Conservation (phyloP, 2,113 vertebrate species). For the Mystacornis crossleyi region DNA sequence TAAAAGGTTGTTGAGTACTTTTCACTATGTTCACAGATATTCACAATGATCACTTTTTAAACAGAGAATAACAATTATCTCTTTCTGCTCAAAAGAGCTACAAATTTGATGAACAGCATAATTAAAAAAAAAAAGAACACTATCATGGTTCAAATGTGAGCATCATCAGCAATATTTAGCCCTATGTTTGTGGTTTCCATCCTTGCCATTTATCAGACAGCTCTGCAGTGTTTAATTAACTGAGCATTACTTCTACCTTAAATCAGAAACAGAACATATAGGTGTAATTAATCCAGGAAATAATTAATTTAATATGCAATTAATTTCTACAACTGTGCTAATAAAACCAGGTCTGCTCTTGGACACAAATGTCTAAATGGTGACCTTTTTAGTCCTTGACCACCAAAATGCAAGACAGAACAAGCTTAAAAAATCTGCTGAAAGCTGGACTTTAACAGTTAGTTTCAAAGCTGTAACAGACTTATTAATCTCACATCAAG, state of each 20-base stretch:
- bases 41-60: neutral
- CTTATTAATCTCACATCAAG: neutral
- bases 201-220: neutral
- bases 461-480: neutral
- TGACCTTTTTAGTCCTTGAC: neutral
- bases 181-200: neutral
- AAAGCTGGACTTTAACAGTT: neutral
- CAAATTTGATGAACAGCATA: neutral
- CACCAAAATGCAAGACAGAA: neutral
- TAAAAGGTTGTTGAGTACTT: neutral
- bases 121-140: neutral
- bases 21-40: neutral
- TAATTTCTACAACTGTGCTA: neutral
- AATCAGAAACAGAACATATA: neutral
- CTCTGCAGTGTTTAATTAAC: slow-evolving; percentile 4
- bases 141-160: neutral
- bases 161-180: neutral
- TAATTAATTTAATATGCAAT: neutral
- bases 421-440: neutral
- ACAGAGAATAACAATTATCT: neutral
- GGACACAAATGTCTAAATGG: neutral
- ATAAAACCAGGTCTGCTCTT: neutral
- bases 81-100: neutral
- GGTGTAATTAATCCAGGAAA: slow-evolving; percentile 23
- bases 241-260: neutral